These are phyloP conservation scores for Nipponia nippon DNA, from an alignment of 2,113 vertebrate species.

Conservation along the genomic window DNA sequence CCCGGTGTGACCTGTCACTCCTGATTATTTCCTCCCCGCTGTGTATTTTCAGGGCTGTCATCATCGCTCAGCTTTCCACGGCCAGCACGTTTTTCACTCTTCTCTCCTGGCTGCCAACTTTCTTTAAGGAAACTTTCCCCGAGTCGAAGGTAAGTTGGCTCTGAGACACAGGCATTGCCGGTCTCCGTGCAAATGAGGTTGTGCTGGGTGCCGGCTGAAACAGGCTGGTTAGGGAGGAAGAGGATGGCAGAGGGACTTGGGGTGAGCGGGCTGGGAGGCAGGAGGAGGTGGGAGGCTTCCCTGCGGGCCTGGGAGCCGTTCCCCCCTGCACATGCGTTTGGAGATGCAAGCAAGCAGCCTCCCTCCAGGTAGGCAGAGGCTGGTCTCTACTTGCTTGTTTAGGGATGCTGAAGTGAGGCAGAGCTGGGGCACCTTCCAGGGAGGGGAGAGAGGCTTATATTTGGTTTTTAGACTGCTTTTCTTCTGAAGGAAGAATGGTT, in stretches of 20 bases:
- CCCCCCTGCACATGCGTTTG: not conserved
- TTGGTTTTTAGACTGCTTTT: not conserved
- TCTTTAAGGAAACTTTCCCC: constrained; percentile 92
- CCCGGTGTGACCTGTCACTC: not conserved
- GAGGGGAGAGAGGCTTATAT: not conserved
- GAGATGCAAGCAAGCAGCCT: not conserved
- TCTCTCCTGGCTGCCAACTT: constrained; percentile 95
- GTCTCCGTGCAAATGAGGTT: rapidly evolving
- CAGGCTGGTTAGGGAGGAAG: not conserved
- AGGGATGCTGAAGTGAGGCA: not conserved
- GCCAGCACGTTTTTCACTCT: constrained; percentile 92
- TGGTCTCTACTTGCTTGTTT: not conserved
- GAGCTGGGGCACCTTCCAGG: not conserved
- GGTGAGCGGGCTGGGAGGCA: not conserved
- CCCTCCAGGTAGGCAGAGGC: not conserved
- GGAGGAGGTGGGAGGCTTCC: not conserved
- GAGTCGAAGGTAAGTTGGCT: constrained; percentile 84
- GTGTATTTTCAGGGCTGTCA: constrained; percentile 82
- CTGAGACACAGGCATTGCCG: rapidly evolving
- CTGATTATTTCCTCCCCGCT: not conserved
- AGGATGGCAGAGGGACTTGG: not conserved
- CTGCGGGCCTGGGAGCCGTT: rapidly evolving
- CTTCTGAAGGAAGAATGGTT: not conserved
- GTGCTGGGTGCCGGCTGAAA: not conserved
- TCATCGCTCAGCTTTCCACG: constrained; percentile 87